These are phyloP conservation scores for Halyomorpha halys DNA, from an alignment of 1,140 invertebrate genomes.

Conservation along the genomic window DNA sequence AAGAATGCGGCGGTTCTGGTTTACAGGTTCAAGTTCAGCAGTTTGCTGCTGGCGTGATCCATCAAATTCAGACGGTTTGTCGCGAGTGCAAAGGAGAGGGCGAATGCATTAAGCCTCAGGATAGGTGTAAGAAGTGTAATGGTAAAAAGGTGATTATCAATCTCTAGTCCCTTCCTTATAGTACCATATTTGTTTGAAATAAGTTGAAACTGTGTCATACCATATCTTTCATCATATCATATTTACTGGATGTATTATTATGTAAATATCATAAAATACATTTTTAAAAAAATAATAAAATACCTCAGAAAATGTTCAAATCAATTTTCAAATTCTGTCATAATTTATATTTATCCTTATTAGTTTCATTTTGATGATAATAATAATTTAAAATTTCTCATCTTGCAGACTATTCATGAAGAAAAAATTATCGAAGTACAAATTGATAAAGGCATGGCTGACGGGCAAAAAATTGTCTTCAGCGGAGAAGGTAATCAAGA, in stretches of 20 bases:
- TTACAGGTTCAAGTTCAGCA: conserved; percentile 85
- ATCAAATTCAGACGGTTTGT: conserved; percentile 89
- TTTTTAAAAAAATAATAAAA: no score
- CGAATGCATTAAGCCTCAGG: conserved; percentile 75
- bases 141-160: conserved; percentile 57
- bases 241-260: no score
- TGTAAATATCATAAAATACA: no score
- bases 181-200: no score
- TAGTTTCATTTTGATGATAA: no score
- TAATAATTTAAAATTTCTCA: neutral
- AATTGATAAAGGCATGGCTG: conserved; percentile 95
- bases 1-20: conserved; percentile 80
- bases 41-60: conserved; percentile 89
- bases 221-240: no score
- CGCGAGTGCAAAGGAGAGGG: conserved; percentile 78
- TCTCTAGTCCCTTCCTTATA: neutral
- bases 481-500: conserved; percentile 95
- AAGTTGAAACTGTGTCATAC: no score
- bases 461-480: conserved; percentile 93
- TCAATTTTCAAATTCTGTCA: no score
- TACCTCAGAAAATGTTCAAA: no score
- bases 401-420: conserved; percentile 58
- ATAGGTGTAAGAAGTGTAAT: conserved; percentile 85
- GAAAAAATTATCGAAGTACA: conserved; percentile 95
- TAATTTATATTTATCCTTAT: no score